A percentile compares a stretch with the other conserved stretches of the same genome.
Conservation (phyloP, 2,888 invertebrate genomes). For the Rhamphomyia laevipes region DNA sequence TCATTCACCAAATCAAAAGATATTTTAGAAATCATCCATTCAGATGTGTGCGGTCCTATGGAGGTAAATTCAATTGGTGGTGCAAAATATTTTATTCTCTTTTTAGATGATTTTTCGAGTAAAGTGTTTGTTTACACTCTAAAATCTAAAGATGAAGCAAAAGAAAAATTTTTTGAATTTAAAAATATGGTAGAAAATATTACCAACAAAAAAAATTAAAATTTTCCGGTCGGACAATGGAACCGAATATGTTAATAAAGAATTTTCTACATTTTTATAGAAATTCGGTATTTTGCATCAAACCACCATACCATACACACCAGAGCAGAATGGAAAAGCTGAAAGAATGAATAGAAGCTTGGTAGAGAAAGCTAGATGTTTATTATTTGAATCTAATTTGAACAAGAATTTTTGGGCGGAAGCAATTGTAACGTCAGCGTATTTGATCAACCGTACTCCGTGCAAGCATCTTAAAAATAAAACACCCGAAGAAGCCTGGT, state of each 20-base stretch:
- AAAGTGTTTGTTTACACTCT: background rate
- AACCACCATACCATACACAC: slow-evolving; percentile 10
- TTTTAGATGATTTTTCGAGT: background rate
- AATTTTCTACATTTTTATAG: background rate
- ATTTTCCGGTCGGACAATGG: slow-evolving; percentile 3
- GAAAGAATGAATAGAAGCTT: slow-evolving; percentile 18
- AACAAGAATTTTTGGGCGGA: slow-evolving; percentile 1
- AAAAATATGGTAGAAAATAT: background rate
- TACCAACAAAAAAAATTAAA: slow-evolving; percentile 1
- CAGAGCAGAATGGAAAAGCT: slow-evolving; percentile 19
- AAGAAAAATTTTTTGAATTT: background rate
- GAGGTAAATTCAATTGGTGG: slow-evolving; percentile 12
- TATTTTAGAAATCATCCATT: slow-evolving; percentile 12
- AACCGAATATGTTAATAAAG: background rate
- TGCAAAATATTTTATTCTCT: background rate
- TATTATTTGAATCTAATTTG: slow-evolving; percentile 12
- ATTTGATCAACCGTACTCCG: background rate
- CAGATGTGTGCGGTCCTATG: background rate
- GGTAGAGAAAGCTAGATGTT: slow-evolving; percentile 17
- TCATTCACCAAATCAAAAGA: slow-evolving; percentile 9
- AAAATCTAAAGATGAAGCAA: background rate
- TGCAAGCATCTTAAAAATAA: background rate
- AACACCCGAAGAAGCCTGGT: slow-evolving; percentile 26
- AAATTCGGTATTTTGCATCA: background rate
- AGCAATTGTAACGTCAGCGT: background rate